Evolutionary conservation across 2,113 vertebrate species (phyloP).

Genomic region (Carassius carassius): DNA sequence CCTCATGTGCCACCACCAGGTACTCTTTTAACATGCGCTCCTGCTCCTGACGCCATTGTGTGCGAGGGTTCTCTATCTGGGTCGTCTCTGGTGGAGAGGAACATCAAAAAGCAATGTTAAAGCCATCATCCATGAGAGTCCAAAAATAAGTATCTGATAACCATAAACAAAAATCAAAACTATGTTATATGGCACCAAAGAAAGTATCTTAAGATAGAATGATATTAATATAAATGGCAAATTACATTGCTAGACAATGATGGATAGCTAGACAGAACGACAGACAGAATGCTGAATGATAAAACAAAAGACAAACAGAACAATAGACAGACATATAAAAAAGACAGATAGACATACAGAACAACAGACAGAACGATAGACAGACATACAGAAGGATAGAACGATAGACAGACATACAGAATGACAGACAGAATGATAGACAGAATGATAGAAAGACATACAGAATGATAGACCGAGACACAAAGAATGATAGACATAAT

Average conservation of each 20-base stretch:
- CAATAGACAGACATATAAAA: neutral
- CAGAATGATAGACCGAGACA: too few species aligned
- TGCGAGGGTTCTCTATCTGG: conserved; percentile 95
- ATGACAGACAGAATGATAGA: too few species aligned
- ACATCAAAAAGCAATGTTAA: neutral
- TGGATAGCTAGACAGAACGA: too few species aligned
- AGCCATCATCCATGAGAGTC: neutral
- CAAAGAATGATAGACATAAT: too few species aligned
- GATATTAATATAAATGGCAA: too few species aligned
- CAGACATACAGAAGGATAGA: too few species aligned
- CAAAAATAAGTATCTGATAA: neutral
- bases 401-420: neutral
- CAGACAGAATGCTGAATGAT: too few species aligned
- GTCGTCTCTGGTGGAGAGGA: conserved; percentile 81
- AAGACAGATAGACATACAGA: neutral
- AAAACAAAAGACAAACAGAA: neutral
- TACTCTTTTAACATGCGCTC: conserved; percentile 99
- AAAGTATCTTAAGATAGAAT: too few species aligned
- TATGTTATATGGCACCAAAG: too few species aligned
- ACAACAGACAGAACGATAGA: neutral
- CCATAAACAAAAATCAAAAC: too few species aligned
- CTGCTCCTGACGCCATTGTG: conserved; percentile 96
- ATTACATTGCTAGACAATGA: too few species aligned
- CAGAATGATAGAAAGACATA: too few species aligned
- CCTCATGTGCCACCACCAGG: conserved; percentile 96